phyloP scores from a whole-genome alignment of 2,797 vertebrate genomes.

The Pygocentrus nattereri region DNA sequence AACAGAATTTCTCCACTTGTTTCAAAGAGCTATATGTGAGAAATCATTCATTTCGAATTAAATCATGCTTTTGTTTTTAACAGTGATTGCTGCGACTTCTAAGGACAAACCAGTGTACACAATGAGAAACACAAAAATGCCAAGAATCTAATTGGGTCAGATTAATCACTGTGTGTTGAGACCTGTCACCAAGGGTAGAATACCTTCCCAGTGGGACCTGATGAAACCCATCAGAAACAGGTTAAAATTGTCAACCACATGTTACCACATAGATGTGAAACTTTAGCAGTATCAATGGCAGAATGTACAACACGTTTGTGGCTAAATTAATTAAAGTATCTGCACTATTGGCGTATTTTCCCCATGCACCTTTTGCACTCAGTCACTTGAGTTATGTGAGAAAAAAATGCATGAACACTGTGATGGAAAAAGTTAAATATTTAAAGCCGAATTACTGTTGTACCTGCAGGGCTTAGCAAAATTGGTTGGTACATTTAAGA shows the following conservation, averaged over 20 bases:
- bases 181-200: background rate
- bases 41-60: background rate
- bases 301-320: background rate
- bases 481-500: slow-evolving; percentile 29
- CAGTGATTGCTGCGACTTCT: background rate
- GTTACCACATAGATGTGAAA: background rate
- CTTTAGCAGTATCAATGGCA: background rate
- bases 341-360: slow-evolving; percentile 2
- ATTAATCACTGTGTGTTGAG: background rate
- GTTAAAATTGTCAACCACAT: background rate
- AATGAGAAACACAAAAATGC: background rate
- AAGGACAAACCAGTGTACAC: background rate
- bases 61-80: background rate
- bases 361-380: slow-evolving; percentile 7
- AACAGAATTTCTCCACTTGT: background rate
- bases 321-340: slow-evolving; percentile 15
- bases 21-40: too few relatives aligned
- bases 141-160: background rate
- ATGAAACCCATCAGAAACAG: slow-evolving; percentile 10
- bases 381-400: background rate
- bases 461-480: slow-evolving; percentile 30
- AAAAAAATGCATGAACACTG: background rate
- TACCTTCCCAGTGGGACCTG: background rate
- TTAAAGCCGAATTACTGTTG: slow-evolving; percentile 21
- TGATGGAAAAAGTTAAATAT: slow-evolving; percentile 13